These are phyloP conservation scores for Harmothoe impar DNA, from an alignment of 2,888 invertebrate species.

Conservation along the genomic window DNA sequence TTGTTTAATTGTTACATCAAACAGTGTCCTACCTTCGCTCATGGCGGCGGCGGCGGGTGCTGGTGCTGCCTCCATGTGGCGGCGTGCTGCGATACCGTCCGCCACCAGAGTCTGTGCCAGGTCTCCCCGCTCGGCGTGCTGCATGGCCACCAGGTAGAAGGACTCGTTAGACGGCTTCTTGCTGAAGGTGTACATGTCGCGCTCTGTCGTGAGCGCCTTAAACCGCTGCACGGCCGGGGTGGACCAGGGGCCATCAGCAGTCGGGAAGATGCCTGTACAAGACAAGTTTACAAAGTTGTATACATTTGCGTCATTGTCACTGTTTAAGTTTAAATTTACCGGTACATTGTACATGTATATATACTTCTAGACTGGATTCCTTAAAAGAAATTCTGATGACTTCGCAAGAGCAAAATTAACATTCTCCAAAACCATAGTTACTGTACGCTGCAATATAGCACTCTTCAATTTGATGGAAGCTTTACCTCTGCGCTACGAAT, in stretches of 20 bases:
- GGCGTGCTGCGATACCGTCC: not conserved
- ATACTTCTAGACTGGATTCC: not conserved
- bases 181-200: not conserved
- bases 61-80: not conserved
- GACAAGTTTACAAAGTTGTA: not conserved
- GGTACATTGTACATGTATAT: not conserved
- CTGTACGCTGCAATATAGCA: not conserved
- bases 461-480: not conserved
- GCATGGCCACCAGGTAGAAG: not conserved
- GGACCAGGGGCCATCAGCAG: not conserved
- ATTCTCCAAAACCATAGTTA: not conserved
- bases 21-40: not conserved
- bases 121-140: not conserved
- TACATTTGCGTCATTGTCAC: not conserved
- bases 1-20: too few species aligned
- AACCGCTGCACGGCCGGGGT: not conserved
- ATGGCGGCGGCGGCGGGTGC: not conserved
- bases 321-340: not conserved
- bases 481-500: not conserved
- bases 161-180: not conserved
- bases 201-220: not conserved
- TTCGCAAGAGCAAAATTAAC: too few species aligned
- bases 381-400: too few species aligned
- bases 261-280: constrained; percentile 1
- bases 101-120: not conserved